These are phyloP conservation scores for Temnopleurus reevesii DNA, from an alignment of 53 echinoderm and acorn worm genomes.

Conservation along the genomic window DNA sequence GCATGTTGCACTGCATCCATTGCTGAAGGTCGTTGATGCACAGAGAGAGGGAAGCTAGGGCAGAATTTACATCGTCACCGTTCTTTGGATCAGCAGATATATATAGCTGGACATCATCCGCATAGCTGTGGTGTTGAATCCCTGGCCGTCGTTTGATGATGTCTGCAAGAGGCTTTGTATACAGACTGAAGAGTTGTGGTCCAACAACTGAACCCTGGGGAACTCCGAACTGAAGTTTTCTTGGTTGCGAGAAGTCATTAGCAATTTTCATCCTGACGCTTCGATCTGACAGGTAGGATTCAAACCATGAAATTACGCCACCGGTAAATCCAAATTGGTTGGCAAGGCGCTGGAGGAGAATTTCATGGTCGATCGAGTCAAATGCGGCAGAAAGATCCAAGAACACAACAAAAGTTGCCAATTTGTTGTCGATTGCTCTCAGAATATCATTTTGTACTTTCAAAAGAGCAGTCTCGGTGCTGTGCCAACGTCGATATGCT, in stretches of 20 bases:
- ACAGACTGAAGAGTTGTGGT: background rate
- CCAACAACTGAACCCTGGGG: background rate
- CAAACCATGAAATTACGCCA: too few species aligned
- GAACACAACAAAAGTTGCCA: conserved; percentile 10
- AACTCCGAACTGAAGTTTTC: background rate
- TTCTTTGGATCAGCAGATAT: too few species aligned
- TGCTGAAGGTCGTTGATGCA: too few species aligned
- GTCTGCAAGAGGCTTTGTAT: background rate
- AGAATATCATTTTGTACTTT: conserved; percentile 37
- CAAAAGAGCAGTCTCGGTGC: background rate
- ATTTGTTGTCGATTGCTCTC: conserved; percentile 31
- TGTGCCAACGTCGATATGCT: background rate
- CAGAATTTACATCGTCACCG: too few species aligned
- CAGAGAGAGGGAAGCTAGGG: too few species aligned
- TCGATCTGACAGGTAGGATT: background rate
- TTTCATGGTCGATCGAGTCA: conserved; percentile 39
- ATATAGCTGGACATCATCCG: background rate
- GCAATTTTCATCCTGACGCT: background rate
- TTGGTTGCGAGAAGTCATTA: background rate
- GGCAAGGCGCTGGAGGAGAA: conserved; percentile 44
- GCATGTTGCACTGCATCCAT: too few species aligned
- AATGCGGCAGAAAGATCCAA: conserved; percentile 49
- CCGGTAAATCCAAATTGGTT: too few species aligned
- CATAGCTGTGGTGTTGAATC: background rate
- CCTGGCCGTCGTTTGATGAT: background rate